Evolutionary conservation across 1,140 invertebrate species (phyloP).

Genomic region (Scaptomyza hsui): DNA sequence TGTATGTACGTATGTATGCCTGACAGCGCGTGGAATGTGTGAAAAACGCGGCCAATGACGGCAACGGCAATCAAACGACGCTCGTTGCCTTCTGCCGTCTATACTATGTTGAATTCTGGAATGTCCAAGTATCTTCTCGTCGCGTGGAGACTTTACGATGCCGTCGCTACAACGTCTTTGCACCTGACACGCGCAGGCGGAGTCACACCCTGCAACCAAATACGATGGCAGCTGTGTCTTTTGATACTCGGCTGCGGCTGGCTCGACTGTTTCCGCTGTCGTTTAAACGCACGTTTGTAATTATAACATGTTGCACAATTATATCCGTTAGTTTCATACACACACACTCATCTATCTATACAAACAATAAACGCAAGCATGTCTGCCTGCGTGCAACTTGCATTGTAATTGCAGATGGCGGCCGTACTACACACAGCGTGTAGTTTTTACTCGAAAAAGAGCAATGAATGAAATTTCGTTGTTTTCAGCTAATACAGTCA

Average conservation of each 20-base stretch:
- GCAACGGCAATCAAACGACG: slow-evolving; percentile 59
- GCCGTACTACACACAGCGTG: slow-evolving; percentile 39
- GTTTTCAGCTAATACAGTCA: slow-evolving; percentile 52
- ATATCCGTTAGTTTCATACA: slow-evolving; percentile 6
- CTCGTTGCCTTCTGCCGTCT: slow-evolving; percentile 20
- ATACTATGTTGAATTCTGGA: slow-evolving; percentile 72
- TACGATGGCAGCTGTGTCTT: slow-evolving; percentile 18
- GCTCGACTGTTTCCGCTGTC: slow-evolving; percentile 16
- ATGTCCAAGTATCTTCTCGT: slow-evolving; percentile 57
- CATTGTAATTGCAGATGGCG: slow-evolving; percentile 61
- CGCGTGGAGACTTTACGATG: slow-evolving; percentile 39
- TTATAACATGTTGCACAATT: slow-evolving; percentile 33
- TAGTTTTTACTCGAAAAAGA: slow-evolving; percentile 73
- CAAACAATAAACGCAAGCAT: neutral
- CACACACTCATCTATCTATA: slow-evolving; percentile 13
- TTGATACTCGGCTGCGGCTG: slow-evolving; percentile 18
- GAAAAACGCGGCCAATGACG: slow-evolving; percentile 80
- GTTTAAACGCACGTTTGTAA: slow-evolving; percentile 9
- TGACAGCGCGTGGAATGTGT: slow-evolving; percentile 70
- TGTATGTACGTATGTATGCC: slow-evolving; percentile 32
- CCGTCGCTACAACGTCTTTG: slow-evolving; percentile 30
- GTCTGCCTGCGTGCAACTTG: slow-evolving; percentile 15
- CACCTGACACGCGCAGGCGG: slow-evolving; percentile 57
- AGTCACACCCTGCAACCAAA: slow-evolving; percentile 41
- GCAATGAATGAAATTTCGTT: slow-evolving; percentile 78